phyloP scores from a whole-genome alignment of 2,888 invertebrate species.

The Tenthredo mesomela region DNA sequence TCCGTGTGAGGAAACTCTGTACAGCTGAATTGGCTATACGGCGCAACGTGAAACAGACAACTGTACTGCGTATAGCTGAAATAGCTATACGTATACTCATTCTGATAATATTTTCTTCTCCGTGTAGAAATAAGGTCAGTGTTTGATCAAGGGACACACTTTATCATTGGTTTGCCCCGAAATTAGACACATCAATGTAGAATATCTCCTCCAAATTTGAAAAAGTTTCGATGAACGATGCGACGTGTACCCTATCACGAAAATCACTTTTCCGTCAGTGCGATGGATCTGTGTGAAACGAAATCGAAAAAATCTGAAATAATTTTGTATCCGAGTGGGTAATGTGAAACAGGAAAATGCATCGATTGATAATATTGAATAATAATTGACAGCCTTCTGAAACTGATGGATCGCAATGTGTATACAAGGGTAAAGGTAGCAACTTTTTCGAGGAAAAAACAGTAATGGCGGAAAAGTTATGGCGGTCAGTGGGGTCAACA shows the following conservation, averaged over 20 bases:
- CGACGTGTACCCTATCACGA: not conserved
- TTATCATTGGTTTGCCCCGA: not conserved
- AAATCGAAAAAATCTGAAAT: not conserved
- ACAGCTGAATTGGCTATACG: too few relatives aligned
- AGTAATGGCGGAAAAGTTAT: conserved; percentile 39
- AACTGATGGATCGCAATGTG: not conserved
- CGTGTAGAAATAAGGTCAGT: not conserved
- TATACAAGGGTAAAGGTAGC: not conserved
- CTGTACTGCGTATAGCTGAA: too few relatives aligned
- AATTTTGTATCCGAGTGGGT: not conserved
- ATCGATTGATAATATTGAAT: not conserved
- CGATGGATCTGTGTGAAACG: not conserved
- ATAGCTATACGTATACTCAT: too few relatives aligned
- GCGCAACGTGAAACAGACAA: too few relatives aligned
- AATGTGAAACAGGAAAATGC: not conserved
- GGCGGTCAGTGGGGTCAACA: conserved; percentile 61
- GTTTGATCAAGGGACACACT: too few relatives aligned
- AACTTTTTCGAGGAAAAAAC: conserved; percentile 22
- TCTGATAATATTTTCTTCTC: too few relatives aligned
- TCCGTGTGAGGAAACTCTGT: too few relatives aligned
- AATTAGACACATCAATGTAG: not conserved
- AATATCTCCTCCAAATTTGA: not conserved
- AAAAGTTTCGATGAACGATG: not conserved
- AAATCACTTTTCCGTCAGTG: not conserved
- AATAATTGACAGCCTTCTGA: not conserved